These are phyloP conservation scores for Eilema caniola DNA, from an alignment of 2,888 invertebrate species.

Conservation along the genomic window DNA sequence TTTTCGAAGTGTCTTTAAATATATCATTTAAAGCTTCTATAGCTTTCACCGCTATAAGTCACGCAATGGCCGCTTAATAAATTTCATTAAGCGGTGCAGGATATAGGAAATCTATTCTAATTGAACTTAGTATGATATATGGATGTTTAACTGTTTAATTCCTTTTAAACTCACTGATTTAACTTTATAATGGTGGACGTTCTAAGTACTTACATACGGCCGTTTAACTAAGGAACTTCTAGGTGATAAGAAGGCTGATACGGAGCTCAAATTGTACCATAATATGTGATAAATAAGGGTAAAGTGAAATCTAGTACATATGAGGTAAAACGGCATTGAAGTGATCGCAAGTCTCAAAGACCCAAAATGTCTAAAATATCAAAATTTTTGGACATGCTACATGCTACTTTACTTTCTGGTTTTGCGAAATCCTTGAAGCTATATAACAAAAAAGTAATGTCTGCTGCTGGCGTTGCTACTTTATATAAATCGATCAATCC, in stretches of 20 bases:
- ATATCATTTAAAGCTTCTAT: slow-evolving; percentile 65
- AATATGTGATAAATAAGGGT: background rate
- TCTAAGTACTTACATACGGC: background rate
- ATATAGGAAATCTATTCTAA: slow-evolving; percentile 45
- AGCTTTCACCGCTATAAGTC: slow-evolving; percentile 76
- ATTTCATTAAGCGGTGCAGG: slow-evolving; percentile 57
- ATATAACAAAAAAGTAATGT: no score
- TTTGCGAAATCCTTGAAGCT: no score
- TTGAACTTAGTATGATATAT: slow-evolving; percentile 29
- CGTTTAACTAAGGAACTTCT: no score
- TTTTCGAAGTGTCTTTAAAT: slow-evolving; percentile 70
- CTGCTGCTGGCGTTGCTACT: no score
- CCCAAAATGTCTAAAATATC: no score
- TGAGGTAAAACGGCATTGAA: no score
- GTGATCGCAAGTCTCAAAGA: no score
- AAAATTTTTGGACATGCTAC: no score
- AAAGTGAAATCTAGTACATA: no score
- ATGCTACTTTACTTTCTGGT: no score
- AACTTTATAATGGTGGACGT: background rate
- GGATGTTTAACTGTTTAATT: slow-evolving; percentile 22
- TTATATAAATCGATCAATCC: no score
- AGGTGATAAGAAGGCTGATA: background rate
- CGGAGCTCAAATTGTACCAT: slow-evolving; percentile 10
- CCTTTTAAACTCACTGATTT: slow-evolving; percentile 7
- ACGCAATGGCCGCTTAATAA: slow-evolving; percentile 67